Evolutionary conservation across 1,140 invertebrate genomes (phyloP), one percentile per base, ranked within the genome.

Genomic region (Aplysia californica): DNA sequence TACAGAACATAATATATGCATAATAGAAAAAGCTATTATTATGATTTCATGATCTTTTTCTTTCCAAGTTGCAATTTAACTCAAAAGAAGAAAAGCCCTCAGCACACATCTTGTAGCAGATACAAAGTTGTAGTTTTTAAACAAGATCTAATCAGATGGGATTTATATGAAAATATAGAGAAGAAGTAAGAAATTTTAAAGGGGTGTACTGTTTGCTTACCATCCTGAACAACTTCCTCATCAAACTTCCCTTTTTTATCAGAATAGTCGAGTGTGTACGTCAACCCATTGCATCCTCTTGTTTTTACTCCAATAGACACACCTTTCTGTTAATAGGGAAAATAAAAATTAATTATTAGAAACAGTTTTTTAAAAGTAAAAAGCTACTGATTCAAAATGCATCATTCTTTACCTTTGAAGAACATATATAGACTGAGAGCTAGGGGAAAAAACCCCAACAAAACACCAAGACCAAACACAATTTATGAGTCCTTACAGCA

Each of bases 221-320:
- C 97, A 92, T 99, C 97, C 92, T 99, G 97, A 69, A 94, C 85
- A 1, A 99, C 98, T 93, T 98, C 97, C 91, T 99, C 98, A 90
- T 99, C 98, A 86, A 99, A 93, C 91, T 96, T 95, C 85, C 93
- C 95, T 90, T 98, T 99, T 80, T 94, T 92, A 81, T 90, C 93
- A 2, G 95, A 96, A 93, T 99, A 99, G 86, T 99, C 96, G 65
- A 99, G 91, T 15, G 96, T 98, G 84, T 99, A 99, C 80, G 97
- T 98, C 3, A 99, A 90, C 3, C 98, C 98, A 92, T 99, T 99
- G 87, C 98, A 99, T 15, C 98, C 98, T 82, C 97, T 92, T 89
- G 99, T 97, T 81, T 95, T 93, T 1, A 99, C 98, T 73, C 98
- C 97, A 85, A 99, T 95, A 92, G 97, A 97, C 2, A 99, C 88